Percentiles rank a stretch among this genome's conserved stretches.
Evolutionary conservation across 2,797 vertebrate genomes (phyloP).

Genomic region (Premnoplex brunnescens): DNA sequence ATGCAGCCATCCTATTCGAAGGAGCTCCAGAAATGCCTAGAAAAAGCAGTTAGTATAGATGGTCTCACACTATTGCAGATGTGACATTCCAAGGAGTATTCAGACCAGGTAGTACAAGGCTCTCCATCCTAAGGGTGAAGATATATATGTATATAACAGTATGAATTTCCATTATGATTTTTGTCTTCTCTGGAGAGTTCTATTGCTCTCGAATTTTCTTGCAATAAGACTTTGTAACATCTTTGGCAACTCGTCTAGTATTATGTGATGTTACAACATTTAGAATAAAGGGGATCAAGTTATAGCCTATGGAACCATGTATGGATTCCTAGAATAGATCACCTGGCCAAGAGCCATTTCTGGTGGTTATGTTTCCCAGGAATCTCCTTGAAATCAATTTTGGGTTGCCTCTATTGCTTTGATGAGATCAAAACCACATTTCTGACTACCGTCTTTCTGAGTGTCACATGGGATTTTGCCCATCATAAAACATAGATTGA

Average conservation of each 20-base stretch:
- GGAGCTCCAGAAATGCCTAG: neutral
- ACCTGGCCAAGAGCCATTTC: neutral
- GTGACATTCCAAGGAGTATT: neutral
- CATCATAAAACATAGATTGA: neutral
- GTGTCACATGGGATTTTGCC: neutral
- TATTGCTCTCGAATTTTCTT: neutral
- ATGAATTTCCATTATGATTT: neutral
- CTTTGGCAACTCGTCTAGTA: neutral
- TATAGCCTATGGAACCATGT: neutral
- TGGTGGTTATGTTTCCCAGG: neutral
- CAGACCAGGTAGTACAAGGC: neutral
- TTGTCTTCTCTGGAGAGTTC: neutral
- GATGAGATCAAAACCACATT: neutral
- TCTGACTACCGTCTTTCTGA: neutral
- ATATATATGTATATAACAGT: neutral
- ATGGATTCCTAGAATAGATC: neutral
- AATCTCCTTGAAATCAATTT: neutral
- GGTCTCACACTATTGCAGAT: neutral
- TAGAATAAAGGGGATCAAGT: neutral
- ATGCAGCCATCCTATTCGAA: neutral
- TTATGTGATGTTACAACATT: neutral
- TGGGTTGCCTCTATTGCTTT: neutral
- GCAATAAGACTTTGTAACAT: neutral
- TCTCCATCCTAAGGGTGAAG: neutral
- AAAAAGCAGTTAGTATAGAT: neutral